These are phyloP conservation scores for Coleophora flavipennella DNA, from an alignment of 2,888 invertebrate species.

Conservation along the genomic window DNA sequence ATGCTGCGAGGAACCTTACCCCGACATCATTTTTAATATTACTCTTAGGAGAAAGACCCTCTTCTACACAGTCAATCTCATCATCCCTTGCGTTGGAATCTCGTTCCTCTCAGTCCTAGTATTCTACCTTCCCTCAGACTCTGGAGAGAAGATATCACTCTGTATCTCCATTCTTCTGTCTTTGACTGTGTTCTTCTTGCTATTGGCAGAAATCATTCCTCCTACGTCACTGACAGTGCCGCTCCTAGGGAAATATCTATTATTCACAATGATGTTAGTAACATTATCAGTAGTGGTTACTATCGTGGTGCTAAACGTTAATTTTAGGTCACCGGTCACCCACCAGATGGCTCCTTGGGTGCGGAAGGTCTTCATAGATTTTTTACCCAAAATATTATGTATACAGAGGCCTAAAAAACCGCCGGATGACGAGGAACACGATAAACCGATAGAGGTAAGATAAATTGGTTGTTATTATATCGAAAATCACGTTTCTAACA, in stretches of 20 bases:
- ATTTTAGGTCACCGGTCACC: slow-evolving; percentile 92
- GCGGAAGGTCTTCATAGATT: slow-evolving; percentile 86
- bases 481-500: too few relatives aligned
- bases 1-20: slow-evolving; percentile 97
- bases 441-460: slow-evolving; percentile 67
- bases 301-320: slow-evolving; percentile 93
- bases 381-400: slow-evolving; percentile 88
- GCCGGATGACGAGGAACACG: slow-evolving; percentile 66
- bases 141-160: slow-evolving; percentile 97
- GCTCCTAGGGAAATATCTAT: slow-evolving; percentile 90
- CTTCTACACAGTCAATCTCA: slow-evolving; percentile 97
- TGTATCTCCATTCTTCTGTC: slow-evolving; percentile 95
- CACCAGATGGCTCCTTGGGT: slow-evolving; percentile 95
- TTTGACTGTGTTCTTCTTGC: slow-evolving; percentile 93
- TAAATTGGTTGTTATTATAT: background rate
- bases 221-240: slow-evolving; percentile 95
- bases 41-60: slow-evolving; percentile 94
- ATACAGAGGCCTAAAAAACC: slow-evolving; percentile 91
- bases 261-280: slow-evolving; percentile 96
- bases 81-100: slow-evolving; percentile 97
- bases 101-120: slow-evolving; percentile 97
- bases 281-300: slow-evolving; percentile 94
- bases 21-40: slow-evolving; percentile 98
- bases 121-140: slow-evolving; percentile 97
- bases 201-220: slow-evolving; percentile 95